Base-by-base conservation (phyloP, 2,113 vertebrate genomes). In the Prolemur simus region DNA sequence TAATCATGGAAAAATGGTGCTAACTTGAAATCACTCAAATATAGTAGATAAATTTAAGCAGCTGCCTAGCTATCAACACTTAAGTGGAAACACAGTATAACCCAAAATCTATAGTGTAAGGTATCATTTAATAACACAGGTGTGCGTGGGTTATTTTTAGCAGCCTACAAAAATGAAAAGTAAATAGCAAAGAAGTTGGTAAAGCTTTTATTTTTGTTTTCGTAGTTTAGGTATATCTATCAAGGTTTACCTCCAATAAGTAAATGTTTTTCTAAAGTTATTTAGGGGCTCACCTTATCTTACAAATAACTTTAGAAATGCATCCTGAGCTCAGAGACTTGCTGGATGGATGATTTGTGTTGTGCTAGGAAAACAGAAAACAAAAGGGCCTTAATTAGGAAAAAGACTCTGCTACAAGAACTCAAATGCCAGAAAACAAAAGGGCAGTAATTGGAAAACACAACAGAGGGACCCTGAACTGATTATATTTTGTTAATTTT, bases 71-170 rank as follows among this genome's bases (percentile, higher is more conserved):
- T 60, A 71, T 73, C 96, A 68, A 77, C 88, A 88, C 52, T 39
- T 87, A 37, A 17, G 5, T 78, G 66, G 73, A 92, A 94, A 93
- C 52, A 87, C 12, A 83, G 56, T 47, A 66, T 49, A 94, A 58
- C 34, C 37, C 47, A 52, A 49, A 78, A 15, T 82, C 91, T 69
- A 12, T 10, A 39, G 47, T 86, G 21, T 78, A 87, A 94, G 32
- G 39, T 60, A 54, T 90, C 42, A 52, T 25, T 77, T 87, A 96
- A 93, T 71, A 83, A 69, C 77, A 90, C 82, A 95, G 91, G 86
- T 94, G 91, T 94, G 63, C 66, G 17, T 73, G 49, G n/a, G 27
- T 92, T 97, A 88, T 97, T 96, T 96, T 96, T 93, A 96, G 82
- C n/a, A 92, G 49, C 42, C 39, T 80, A 77, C 12, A 74, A 89